phyloP scores from a whole-genome alignment of 1,140 invertebrate genomes.

The Ceratina australensis region DNA sequence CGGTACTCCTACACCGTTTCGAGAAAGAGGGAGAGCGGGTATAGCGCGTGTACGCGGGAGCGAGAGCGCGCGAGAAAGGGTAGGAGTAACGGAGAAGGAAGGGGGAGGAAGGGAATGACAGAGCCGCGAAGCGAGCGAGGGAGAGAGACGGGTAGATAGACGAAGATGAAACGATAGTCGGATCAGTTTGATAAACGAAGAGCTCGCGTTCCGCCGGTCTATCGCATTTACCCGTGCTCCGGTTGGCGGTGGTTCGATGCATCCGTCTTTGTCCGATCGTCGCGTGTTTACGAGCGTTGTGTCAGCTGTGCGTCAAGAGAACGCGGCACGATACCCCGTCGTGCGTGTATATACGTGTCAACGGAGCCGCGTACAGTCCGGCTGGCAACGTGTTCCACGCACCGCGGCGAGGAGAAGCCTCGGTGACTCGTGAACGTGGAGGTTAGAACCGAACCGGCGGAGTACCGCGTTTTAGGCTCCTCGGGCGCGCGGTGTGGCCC shows the following conservation, averaged over 20 bases:
- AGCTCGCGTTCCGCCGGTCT: slow-evolving; percentile 29
- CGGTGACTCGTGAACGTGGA: slow-evolving; percentile 25
- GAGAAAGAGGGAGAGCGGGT: background rate
- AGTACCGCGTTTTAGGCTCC: no score
- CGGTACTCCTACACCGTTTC: slow-evolving; percentile 27
- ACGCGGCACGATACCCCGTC: slow-evolving; percentile 9
- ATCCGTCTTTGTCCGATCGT: slow-evolving; percentile 38
- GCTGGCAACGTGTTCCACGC: slow-evolving; percentile 37
- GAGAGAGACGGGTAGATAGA: slow-evolving; percentile 8
- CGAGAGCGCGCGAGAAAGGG: slow-evolving; percentile 1
- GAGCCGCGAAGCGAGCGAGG: background rate
- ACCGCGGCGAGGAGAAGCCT: background rate
- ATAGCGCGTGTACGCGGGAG: background rate
- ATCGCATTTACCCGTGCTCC: slow-evolving; percentile 24
- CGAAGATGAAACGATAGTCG: slow-evolving; percentile 25
- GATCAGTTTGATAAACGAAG: slow-evolving; percentile 50
- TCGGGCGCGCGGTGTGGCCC: slow-evolving; percentile 34
- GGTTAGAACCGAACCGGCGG: slow-evolving; percentile 51
- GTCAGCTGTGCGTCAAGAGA: slow-evolving; percentile 57
- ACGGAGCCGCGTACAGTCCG: slow-evolving; percentile 25
- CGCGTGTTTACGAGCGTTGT: slow-evolving; percentile 55
- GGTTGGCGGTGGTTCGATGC: slow-evolving; percentile 11
- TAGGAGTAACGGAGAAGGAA: background rate
- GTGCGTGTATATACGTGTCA: slow-evolving; percentile 14
- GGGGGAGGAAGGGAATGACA: slow-evolving; percentile 3